Evolutionary conservation across 23 tunicate genomes (phyloP), one percentile per base, ranked within the genome.

Genomic region (Styela clava): DNA sequence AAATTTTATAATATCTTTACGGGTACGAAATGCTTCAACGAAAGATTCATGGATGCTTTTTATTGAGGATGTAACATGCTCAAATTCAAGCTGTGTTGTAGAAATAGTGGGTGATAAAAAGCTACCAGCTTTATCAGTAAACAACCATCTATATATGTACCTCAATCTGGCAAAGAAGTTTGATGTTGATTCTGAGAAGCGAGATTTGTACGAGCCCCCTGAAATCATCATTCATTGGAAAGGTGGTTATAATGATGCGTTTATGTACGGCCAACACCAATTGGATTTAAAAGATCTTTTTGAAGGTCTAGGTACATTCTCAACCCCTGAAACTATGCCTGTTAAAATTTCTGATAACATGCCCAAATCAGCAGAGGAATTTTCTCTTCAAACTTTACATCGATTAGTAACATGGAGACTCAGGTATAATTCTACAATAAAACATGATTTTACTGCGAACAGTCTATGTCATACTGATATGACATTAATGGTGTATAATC

Each of bases 321-420:
- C 71, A 1, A 16, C 71, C 22, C 31, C 71, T 1, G 56, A 44
- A 5, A 12, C 56, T 12, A 12, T 12, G 7, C 9, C 56, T 5
- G 56, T 12, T 12, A 12, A 44, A 44, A 44, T 12, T 44, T 44
- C 56, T 44, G 12, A 7, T 5, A 44, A 44, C 12, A 7, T 44
- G 56, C 56, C 56, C 9, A 44, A 44, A 44, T 44, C 56, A 61
- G 86, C 73, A 22, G 80, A 52, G 73, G 85, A 70, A 63, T 79
- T 84, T 37, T 62, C 78, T 1, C 77, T 93, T 16, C 83, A 80
- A 24, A 86, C 86, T 69, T 65, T 93, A 64, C 98, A 93, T 62
- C 88, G 85, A 37, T 74, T 87, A 19, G 86, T 93, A 21, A 79
- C 82, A 68, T 93, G 98, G 98, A 83, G 79, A 25, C 37, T 93